Percentiles rank a stretch among this genome's conserved stretches.
phyloP scores from a whole-genome alignment of 1,140 invertebrate species.

The Euschistus heros region DNA sequence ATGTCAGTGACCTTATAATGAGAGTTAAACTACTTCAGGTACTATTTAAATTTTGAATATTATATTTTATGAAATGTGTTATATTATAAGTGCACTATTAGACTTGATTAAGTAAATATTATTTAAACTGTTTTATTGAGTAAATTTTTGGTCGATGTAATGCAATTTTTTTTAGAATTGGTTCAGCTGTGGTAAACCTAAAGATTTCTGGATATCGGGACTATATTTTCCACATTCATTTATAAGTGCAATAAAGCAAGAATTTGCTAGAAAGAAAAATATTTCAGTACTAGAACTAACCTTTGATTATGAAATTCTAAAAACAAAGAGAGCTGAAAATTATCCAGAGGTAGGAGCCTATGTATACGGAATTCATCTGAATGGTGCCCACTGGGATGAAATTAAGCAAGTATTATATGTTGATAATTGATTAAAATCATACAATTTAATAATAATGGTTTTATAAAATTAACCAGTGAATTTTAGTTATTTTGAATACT shows the following conservation, averaged over 20 bases:
- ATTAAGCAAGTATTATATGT: conserved; percentile 32
- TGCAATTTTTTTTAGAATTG: conserved; percentile 61
- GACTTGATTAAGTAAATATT: neutral
- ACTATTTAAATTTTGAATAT: conserved; percentile 35
- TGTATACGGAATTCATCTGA: conserved; percentile 71
- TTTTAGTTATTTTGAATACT: neutral
- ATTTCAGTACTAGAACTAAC: conserved; percentile 79
- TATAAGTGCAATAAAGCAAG: conserved; percentile 82
- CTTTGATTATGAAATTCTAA: conserved; percentile 64
- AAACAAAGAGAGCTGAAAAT: conserved; percentile 32
- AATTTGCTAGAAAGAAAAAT: conserved; percentile 75
- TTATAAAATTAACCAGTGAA: neutral
- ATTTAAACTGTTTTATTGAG: neutral
- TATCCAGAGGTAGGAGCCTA: conserved; percentile 64
- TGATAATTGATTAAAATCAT: neutral
- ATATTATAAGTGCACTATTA: conserved; percentile 45
- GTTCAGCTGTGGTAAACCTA: conserved; percentile 64
- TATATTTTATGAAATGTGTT: conserved; percentile 64
- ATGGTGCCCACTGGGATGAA: conserved; percentile 73
- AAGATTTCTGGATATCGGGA: conserved; percentile 83
- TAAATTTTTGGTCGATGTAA: neutral
- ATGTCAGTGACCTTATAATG: conserved; percentile 72
- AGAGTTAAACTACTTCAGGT: conserved; percentile 58
- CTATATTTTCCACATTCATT: conserved; percentile 93
- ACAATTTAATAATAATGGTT: neutral